Evolutionary conservation across 2,888 invertebrate species (phyloP), one percentile per base, ranked within the genome.

Genomic region (Drosophila stalkeri): DNA sequence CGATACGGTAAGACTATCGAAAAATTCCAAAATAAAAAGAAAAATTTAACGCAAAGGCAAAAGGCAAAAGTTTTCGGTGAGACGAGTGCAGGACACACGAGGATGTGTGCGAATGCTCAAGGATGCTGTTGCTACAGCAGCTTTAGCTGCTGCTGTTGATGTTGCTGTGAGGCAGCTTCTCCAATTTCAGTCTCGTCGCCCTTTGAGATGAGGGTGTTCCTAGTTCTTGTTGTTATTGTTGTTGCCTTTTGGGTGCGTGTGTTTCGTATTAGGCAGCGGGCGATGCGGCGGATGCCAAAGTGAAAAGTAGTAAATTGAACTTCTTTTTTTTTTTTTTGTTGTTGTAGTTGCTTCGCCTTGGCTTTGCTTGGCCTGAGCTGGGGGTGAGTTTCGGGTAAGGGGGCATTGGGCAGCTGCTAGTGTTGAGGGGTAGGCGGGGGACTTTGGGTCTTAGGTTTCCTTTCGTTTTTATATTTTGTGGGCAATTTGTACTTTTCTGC

Each of bases 251-350:
- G 72, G 76, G 65, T 74, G 82, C 75, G 88, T 75, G 75, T 87
- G 79, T 62, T 68, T 72, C 47, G 70, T 81, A 73, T 76, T 80
- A 65, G 73, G 62, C 60, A 62, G 51, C 65, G 72, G 65, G 65
- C 62, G 77, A 56, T 44, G 81, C 72, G 64, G 56, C 78, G 75
- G 80, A 90, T 91, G 88, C 83, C 73, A 83, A 86, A 91, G 89
- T 90, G 91, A 90, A 90, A 91, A 91, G 90, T 90, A 90, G 91
- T 89, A 91, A 91, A 90, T 91, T 89, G 89, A 89, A 91, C 83
- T 87, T 90, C 90, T 79, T 72, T 78, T 78, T 73, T 16, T 44
- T 14, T 20, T 20, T 18, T 11, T 12, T 41, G 8, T 67, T 77
- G 63, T 65, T 64, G 47, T 23, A 31, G 49, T 39, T 60, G 18